Evolutionary conservation across 2,113 vertebrate species (phyloP).

Genomic region (Corydoras sp.): DNA sequence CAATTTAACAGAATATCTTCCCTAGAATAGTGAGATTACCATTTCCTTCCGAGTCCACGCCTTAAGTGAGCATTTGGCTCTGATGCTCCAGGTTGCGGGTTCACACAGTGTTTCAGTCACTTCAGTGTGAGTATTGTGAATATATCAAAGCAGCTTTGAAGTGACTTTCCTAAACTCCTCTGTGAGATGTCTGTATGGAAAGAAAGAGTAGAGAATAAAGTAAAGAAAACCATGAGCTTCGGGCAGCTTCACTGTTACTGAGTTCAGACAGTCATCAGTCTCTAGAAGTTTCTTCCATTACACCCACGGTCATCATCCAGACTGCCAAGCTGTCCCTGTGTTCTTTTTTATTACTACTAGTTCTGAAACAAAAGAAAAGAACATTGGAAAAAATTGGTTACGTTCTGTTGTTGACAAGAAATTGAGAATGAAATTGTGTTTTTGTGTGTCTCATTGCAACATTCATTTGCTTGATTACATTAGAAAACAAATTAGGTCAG

Average conservation of each 20-base stretch:
- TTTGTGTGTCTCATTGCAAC: neutral
- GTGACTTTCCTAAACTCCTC: neutral
- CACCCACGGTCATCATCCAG: neutral
- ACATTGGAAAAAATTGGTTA: too few species aligned
- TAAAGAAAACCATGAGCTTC: constrained; percentile 1
- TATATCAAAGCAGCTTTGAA: constrained; percentile 23
- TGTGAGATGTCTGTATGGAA: neutral
- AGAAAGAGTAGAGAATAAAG: neutral
- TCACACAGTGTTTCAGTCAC: neutral
- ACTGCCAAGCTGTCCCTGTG: neutral
- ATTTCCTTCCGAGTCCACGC: too few species aligned
- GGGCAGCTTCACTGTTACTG: neutral
- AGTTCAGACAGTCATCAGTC: neutral
- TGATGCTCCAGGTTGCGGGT: constrained; percentile 1
- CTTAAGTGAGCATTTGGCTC: neutral
- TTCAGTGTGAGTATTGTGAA: neutral
- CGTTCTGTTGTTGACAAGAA: too few species aligned
- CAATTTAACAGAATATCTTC: too few species aligned
- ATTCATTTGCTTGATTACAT: neutral
- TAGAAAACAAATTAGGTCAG: neutral
- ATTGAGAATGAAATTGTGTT: neutral
- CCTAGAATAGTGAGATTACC: too few species aligned
- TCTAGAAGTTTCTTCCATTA: constrained; percentile 1
- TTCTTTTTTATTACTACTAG: too few species aligned
- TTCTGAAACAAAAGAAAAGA: too few species aligned